phyloP scores from a whole-genome alignment of 2,113 vertebrate genomes.

The Hystrix cristata region DNA sequence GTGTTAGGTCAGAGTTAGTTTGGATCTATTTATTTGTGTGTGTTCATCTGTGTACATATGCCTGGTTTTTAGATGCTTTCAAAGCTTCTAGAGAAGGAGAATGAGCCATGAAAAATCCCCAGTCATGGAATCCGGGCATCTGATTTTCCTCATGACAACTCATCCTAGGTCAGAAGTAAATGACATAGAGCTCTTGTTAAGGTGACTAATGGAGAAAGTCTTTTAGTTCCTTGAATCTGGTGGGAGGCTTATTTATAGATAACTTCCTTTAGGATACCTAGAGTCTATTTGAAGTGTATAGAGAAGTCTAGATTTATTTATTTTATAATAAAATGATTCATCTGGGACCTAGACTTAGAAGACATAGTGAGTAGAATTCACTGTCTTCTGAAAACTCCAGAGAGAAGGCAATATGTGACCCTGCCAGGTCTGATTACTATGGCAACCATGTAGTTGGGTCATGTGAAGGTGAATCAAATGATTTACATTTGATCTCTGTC shows the following conservation, averaged over 20 bases:
- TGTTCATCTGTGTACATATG: not conserved
- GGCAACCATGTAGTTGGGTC: not conserved
- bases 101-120: conserved; percentile 47
- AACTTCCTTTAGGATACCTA: not conserved
- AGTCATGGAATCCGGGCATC: not conserved
- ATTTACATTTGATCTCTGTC: not conserved
- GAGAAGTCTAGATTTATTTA: not conserved
- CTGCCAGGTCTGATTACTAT: not conserved
- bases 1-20: not conserved
- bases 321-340: not conserved
- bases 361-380: not conserved
- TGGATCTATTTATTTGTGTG: too few species aligned
- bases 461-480: conserved; percentile 10
- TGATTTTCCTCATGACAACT: not conserved
- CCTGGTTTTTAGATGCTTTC: not conserved
- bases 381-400: not conserved
- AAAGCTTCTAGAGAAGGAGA: not conserved
- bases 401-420: not conserved
- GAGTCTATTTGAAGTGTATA: not conserved
- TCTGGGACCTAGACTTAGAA: not conserved
- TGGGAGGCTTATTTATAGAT: not conserved
- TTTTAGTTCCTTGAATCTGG: conserved; percentile 48
- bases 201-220: conserved; percentile 59
- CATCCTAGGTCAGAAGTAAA: not conserved
- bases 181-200: not conserved